A percentile compares a stretch with the other conserved stretches of the same genome.
Conservation (phyloP, 30 jellyfish, hydroid and myxozoan genomes). For the Clytia hemisphaerica region DNA sequence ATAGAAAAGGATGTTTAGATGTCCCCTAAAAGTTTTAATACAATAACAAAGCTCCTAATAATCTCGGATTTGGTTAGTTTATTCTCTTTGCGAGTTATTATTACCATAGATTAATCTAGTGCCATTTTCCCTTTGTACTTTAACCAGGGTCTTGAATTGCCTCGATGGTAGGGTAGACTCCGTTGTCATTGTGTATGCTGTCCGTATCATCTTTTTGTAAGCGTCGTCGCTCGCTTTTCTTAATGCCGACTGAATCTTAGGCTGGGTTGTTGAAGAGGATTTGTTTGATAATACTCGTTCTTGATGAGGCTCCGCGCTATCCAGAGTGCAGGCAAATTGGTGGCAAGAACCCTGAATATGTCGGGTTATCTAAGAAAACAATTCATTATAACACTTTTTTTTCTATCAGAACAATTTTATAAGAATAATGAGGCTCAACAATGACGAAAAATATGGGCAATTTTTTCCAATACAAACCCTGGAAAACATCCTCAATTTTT, state of each 20-base stretch:
- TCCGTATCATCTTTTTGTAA: background rate
- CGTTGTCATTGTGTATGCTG: conserved; percentile 23
- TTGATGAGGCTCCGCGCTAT: background rate
- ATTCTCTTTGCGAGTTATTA: too few relatives aligned
- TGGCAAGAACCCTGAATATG: background rate
- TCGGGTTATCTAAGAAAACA: background rate
- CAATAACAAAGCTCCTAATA: too few relatives aligned
- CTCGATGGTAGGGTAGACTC: conserved; percentile 26
- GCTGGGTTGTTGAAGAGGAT: conserved; percentile 20
- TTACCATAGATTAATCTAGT: conserved; percentile 16
- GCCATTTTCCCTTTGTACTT: conserved; percentile 23
- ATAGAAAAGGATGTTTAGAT: too few relatives aligned
- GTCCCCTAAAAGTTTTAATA: too few relatives aligned
- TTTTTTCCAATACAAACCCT: too few relatives aligned
- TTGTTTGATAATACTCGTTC: too few relatives aligned
- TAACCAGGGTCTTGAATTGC: conserved; percentile 23
- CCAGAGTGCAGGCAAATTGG: background rate
- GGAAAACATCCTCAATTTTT: too few relatives aligned
- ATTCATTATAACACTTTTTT: background rate
- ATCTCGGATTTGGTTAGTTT: too few relatives aligned
- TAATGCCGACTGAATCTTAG: background rate
- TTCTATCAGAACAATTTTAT: too few relatives aligned
- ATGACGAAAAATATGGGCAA: too few relatives aligned
- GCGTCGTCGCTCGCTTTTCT: conserved; percentile 1
- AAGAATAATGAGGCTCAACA: too few relatives aligned